A percentile compares a stretch with the other conserved stretches of the same genome.
Conservation (phyloP, 1,140 invertebrate species). For the Diachasma alloeum region DNA sequence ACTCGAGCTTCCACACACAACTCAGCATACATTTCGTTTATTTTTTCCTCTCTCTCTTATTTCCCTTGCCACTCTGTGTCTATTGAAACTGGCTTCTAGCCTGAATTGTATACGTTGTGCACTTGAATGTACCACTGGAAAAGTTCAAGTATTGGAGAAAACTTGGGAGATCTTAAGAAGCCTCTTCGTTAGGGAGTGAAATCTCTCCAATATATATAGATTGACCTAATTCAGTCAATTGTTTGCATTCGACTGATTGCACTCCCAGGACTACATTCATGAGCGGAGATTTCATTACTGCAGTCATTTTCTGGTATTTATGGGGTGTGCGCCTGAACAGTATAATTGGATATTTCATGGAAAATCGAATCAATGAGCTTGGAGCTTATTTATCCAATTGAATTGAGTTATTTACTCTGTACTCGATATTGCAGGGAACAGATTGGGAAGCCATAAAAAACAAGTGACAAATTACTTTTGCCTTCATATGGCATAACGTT, state of each 20-base stretch:
- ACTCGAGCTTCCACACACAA: background rate
- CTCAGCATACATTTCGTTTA: background rate
- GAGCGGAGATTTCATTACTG: no score
- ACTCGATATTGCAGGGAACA: background rate
- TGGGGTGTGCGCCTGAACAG: background rate
- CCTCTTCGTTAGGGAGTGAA: conserved; percentile 1
- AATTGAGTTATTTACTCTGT: background rate
- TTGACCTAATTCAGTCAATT: background rate
- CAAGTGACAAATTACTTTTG: no score
- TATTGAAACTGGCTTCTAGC: background rate
- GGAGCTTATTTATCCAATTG: background rate
- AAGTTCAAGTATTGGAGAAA: conserved; percentile 18
- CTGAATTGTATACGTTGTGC: conserved; percentile 5
- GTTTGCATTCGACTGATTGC: background rate
- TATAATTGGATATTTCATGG: no score
- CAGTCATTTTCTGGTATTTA: no score
- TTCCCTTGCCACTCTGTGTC: background rate
- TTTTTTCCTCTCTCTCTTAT: background rate
- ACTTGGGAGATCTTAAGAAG: background rate
- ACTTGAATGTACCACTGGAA: conserved; percentile 17
- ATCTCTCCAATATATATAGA: background rate
- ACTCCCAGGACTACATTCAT: background rate
- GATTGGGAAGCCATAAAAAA: no score
- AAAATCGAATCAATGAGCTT: background rate
- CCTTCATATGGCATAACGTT: no score